Base-by-base conservation (phyloP, 2,113 vertebrate species). In the Cheirogaleus medius region DNA sequence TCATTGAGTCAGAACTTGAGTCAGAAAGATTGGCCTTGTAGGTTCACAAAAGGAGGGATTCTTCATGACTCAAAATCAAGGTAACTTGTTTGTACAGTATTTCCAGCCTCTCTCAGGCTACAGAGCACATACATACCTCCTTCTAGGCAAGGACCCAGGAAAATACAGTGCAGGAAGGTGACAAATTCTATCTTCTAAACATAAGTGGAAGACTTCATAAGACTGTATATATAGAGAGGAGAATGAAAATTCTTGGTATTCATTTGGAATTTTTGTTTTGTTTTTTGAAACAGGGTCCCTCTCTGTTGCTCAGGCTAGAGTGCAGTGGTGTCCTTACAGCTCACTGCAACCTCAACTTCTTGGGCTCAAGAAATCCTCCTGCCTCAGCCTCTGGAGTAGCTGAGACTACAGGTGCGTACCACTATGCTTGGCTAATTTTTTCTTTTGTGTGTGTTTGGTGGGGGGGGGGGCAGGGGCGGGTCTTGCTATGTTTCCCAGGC, bases 61-160 rank as follows among this genome's bases (percentile, higher is more conserved):
- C 37, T 93, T 82, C 42, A 34, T 39, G 77, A 82, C 27, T 94
- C 58, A 64, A 95, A 94, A 56, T 85, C 64, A 87, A 58, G 87
- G 18, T 25, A 85, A 4, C 44, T 85, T 76, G 8, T 83, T 63
- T 15, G 14, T 34, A 10, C 11, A 44, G 39, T 12, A 58, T 93
- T 90, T 83, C 92, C 76, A 34, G 29, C 42, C 47, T 93, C 9
- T 86, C 32, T 87, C 5, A 44, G 80, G 23, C 6, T 21, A 34
- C 9, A 71, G 13, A 85, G 12, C 14, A 29, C 10, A 94, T 37
- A n/a, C 63, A 42, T 42, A 6, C 17, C 8, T 76, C 49, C 64
- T n/a, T 15, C 47, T 39, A 52, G 27, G 66, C 74, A 82, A 94
- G 37, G 21, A 71, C 18, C 44, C 54, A 82, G 87, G 47, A 37